Evolutionary conservation across 2,888 invertebrate species (phyloP).

Genomic region (Andrena dorsata): DNA sequence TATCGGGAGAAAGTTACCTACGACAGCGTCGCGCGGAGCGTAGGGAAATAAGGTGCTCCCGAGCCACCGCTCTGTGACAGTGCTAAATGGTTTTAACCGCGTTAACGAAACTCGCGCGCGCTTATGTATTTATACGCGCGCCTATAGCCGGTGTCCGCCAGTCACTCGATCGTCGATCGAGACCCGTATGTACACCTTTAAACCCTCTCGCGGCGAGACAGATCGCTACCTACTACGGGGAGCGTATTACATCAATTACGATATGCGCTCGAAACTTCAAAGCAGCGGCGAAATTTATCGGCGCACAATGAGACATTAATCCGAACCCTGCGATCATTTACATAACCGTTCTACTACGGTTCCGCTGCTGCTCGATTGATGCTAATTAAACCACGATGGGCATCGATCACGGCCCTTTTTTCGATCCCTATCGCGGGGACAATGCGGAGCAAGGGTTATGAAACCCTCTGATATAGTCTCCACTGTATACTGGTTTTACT

Average conservation of each 20-base stretch:
- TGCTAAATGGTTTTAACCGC: conserved; percentile 71
- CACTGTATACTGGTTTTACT: not conserved
- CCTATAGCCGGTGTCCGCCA: conserved; percentile 56
- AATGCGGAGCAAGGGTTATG: conserved; percentile 34
- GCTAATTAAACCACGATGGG: conserved; percentile 64
- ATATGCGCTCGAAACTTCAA: conserved; percentile 51
- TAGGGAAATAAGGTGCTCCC: conserved; percentile 30
- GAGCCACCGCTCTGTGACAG: conserved; percentile 63
- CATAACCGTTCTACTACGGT: conserved; percentile 44
- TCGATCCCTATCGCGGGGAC: conserved; percentile 26
- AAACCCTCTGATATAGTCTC: conserved; percentile 21
- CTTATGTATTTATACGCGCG: not conserved
- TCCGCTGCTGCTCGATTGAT: conserved; percentile 41
- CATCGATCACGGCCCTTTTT: conserved; percentile 48
- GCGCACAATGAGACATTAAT: conserved; percentile 56
- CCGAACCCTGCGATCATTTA: conserved; percentile 53
- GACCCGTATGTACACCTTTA: conserved; percentile 1
- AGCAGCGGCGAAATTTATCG: conserved; percentile 61
- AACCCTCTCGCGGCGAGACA: conserved; percentile 27
- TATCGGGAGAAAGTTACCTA: conserved; percentile 70
- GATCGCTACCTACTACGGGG: conserved; percentile 33
- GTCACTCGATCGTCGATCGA: conserved; percentile 49
- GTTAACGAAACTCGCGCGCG: conserved; percentile 56
- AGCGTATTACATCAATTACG: conserved; percentile 64
- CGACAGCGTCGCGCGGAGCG: conserved; percentile 45